Percentiles rank a stretch among this genome's conserved stretches.
phyloP scores from a whole-genome alignment of 1,140 invertebrate genomes.

The Neodiprion fabricii region DNA sequence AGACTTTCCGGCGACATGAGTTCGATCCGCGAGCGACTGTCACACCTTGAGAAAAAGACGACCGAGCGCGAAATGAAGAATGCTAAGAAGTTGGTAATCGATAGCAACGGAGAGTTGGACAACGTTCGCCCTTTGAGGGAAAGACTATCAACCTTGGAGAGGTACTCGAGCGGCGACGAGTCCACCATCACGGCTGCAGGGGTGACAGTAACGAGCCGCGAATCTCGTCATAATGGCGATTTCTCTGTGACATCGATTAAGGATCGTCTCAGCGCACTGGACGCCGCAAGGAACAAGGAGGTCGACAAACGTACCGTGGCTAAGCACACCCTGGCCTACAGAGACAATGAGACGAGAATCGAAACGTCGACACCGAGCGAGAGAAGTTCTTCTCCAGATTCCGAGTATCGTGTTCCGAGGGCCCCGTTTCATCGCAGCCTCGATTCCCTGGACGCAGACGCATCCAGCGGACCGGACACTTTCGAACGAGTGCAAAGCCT shows the following conservation, averaged over 20 bases:
- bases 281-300: conserved; percentile 62
- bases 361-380: conserved; percentile 49
- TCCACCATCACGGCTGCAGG: neutral
- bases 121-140: conserved; percentile 51
- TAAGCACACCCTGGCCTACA: conserved; percentile 45
- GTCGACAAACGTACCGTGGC: conserved; percentile 33
- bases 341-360: conserved; percentile 41
- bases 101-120: conserved; percentile 45
- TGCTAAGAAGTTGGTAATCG: conserved; percentile 9
- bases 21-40: conserved; percentile 69
- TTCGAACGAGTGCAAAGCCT: conserved; percentile 73
- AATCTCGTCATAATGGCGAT: conserved; percentile 50
- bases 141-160: conserved; percentile 52
- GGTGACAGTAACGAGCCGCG: conserved; percentile 29
- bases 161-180: conserved; percentile 44
- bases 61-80: conserved; percentile 44
- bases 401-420: conserved; percentile 49
- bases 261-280: conserved; percentile 64
- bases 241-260: conserved; percentile 63
- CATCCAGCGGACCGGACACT: conserved; percentile 59
- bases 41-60: conserved; percentile 68
- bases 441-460: conserved; percentile 68
- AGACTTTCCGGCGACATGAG: conserved; percentile 68
- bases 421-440: conserved; percentile 68
- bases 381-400: conserved; percentile 56